phyloP scores from a whole-genome alignment of 2,797 vertebrate genomes.

The Platalea minor region DNA sequence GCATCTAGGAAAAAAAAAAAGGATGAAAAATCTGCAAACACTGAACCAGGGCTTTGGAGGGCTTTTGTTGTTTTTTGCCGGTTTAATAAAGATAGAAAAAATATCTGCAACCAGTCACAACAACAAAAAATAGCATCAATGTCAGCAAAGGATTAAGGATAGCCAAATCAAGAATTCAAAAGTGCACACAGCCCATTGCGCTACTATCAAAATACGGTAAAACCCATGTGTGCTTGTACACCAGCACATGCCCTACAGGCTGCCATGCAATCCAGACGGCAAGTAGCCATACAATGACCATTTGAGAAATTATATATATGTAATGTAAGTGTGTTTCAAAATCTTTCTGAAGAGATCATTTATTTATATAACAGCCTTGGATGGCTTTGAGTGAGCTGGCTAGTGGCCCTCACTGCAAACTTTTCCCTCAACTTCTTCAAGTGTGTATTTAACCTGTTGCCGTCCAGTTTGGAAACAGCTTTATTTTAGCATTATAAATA shows the following conservation, averaged over 20 bases:
- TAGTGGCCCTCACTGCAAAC: not conserved
- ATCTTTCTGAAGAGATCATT: not conserved
- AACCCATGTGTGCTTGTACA: not conserved
- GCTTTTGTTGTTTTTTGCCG: slow-evolving; percentile 6
- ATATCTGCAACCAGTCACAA: slow-evolving; percentile 18
- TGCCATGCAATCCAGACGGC: not conserved
- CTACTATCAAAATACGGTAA: not conserved
- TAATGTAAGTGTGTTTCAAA: not conserved
- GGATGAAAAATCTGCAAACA: slow-evolving; percentile 51
- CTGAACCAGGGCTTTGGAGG: slow-evolving; percentile 6
- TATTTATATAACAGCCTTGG: not conserved
- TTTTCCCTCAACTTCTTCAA: not conserved
- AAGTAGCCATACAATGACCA: not conserved
- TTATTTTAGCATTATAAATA: slow-evolving; percentile 19
- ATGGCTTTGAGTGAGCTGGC: not conserved
- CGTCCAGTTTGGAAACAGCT: not conserved
- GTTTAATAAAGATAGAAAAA: slow-evolving; percentile 23
- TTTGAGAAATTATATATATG: not conserved
- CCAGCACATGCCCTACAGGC: not conserved
- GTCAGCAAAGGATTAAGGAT: slow-evolving; percentile 31
- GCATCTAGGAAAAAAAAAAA: slow-evolving; percentile 2
- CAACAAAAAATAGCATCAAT: slow-evolving; percentile 12
- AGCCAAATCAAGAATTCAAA: slow-evolving; percentile 22
- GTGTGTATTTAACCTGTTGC: slow-evolving; percentile 16
- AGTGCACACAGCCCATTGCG: not conserved